phyloP scores from a whole-genome alignment of 2,113 vertebrate species.

The Paralichthys olivaceus region DNA sequence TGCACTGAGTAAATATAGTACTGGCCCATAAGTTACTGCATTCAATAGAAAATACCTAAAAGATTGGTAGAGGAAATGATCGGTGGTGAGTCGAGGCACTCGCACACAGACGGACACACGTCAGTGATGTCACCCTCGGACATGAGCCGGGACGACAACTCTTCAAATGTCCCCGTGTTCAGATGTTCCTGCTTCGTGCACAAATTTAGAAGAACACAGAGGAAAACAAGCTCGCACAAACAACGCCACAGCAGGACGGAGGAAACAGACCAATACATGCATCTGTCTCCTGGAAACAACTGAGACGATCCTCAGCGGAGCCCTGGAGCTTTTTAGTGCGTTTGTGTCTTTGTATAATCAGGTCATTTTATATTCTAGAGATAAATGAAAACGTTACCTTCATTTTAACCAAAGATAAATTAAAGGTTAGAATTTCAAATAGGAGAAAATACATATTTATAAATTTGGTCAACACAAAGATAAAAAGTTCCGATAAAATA shows the following conservation, averaged over 20 bases:
- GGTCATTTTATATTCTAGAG: no score
- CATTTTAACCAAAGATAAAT: no score
- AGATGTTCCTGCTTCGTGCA: not conserved
- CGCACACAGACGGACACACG: conserved; percentile 26
- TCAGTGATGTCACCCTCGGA: conserved; percentile 25
- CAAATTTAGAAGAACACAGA: not conserved
- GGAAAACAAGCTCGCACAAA: not conserved
- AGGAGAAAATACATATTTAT: no score
- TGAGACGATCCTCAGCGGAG: no score
- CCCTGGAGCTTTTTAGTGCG: not conserved
- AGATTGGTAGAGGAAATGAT: conserved; percentile 63
- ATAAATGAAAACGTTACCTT: no score
- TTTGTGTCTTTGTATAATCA: not conserved
- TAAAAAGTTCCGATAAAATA: no score
- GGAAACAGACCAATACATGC: not conserved
- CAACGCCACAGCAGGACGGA: not conserved
- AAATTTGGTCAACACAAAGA: no score
- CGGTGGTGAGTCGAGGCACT: conserved; percentile 69
- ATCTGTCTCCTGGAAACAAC: no score
- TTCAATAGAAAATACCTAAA: conserved; percentile 84
- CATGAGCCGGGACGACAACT: not conserved
- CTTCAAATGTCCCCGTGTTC: not conserved
- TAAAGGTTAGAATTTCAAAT: not conserved
- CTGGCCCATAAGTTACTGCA: conserved; percentile 88
- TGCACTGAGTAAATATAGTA: conserved; percentile 88